Base-by-base conservation (phyloP, 2,113 vertebrate species). In the Casuarius casuarius region DNA sequence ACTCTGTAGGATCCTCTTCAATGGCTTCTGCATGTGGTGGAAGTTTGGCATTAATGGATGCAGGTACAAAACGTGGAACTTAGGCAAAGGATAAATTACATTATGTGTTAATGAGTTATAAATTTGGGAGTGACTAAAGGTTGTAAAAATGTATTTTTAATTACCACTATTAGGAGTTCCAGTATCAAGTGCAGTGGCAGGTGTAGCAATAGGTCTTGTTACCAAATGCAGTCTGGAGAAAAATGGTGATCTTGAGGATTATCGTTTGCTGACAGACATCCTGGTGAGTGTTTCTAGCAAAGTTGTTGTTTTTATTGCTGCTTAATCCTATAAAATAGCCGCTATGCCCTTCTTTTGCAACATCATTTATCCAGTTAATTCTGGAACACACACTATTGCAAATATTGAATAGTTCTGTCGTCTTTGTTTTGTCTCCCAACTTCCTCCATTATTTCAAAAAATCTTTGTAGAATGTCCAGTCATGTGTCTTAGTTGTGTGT, bases 21-120 rank as follows among this genome's bases (percentile, higher is more conserved):
- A 99, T 99, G 99, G 99, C 99, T 13, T 99, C 99, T 80, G 99
- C 98, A 1, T 99, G 99, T 52, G 99, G 98, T 68, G 99, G 99
- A 85, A 99, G 99, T 96, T 97, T 99, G 70, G 99, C 99, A 9
- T 97, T 99, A 59, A 99, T 99, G 99, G 99, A 99, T 96, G 99
- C 99, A 98, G 99, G 99, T 99, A 99, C 75, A 76, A 73, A 84
- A 59, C 22, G 11, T 1, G 2, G 8, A 33, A 14, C 40, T 72
- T 40, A 3, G 0, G 51, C 25, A 44, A 23, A 38, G 4, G 26
- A 40, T 58, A 54, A 76, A 38, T 12, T n/a, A 3, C 18, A 3
- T 59, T 67, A 23, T 26, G 18, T 22, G 23, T 19, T 28, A 35
- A 20, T 9, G 10, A 22, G 4, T 21, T 72, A 9, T 1, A 49